phyloP scores from a whole-genome alignment of 2,113 vertebrate genomes.

The Oxyura jamaicensis region DNA sequence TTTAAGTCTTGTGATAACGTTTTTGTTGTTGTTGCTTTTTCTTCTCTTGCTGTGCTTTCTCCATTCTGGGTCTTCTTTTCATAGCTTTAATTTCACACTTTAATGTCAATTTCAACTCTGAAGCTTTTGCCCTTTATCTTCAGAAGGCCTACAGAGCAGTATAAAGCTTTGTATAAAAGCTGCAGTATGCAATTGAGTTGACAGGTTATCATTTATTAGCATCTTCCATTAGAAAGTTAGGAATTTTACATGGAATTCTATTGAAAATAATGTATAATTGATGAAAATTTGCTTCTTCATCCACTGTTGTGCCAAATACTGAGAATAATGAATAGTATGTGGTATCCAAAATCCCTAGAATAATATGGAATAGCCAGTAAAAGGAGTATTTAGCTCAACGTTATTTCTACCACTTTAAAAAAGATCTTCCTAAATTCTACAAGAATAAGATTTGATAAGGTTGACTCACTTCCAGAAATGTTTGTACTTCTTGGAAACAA shows the following conservation, averaged over 20 bases:
- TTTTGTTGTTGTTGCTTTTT: fast-evolving
- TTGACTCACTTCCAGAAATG: not conserved
- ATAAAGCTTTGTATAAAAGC: not conserved
- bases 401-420: not conserved
- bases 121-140: not conserved
- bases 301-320: not conserved
- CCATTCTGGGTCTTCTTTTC: not conserved
- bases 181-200: not conserved
- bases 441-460: not conserved
- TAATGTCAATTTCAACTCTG: not conserved
- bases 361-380: not conserved
- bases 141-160: not conserved
- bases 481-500: not conserved
- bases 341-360: not conserved
- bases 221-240: constrained; percentile 45
- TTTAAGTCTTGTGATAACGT: not conserved
- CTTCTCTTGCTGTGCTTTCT: not conserved
- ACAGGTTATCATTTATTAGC: constrained; percentile 21
- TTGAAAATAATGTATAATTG: constrained; percentile 10
- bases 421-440: not conserved
- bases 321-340: not conserved
- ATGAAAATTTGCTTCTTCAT: constrained; percentile 27
- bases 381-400: not conserved
- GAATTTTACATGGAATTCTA: not conserved
- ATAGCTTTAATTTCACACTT: constrained; percentile 26